Conservation (phyloP, 1,140 invertebrate species). For the Laupala kohalensis region DNA sequence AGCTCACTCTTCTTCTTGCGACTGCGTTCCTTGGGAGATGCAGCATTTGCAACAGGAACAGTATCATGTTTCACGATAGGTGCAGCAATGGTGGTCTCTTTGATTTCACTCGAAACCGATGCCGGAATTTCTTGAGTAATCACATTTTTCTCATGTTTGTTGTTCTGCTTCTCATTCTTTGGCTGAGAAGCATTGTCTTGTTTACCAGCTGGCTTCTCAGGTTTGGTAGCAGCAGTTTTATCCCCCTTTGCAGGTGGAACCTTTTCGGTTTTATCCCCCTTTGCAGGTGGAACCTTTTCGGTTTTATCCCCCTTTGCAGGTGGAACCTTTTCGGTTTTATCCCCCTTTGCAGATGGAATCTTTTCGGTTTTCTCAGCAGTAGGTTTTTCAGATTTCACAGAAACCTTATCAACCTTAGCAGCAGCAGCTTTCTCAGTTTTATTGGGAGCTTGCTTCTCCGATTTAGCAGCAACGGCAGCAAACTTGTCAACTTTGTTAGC, state of each 20-base stretch:
- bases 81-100: no score
- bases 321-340: no score
- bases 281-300: neutral
- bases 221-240: constrained; percentile 25
- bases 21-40: constrained; percentile 1
- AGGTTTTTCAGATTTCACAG: neutral
- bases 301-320: neutral
- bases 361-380: neutral
- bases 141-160: no score
- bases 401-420: neutral
- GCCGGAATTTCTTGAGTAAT: no score
- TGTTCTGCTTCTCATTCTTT: neutral
- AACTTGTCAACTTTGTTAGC: neutral
- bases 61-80: no score
- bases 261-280: neutral
- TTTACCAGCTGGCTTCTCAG: constrained; percentile 27
- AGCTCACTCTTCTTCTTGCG: constrained; percentile 34
- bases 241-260: neutral
- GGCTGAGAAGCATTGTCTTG: neutral
- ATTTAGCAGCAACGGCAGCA: neutral
- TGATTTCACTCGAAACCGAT: no score
- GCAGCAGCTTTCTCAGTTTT: neutral
- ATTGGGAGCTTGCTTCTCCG: neutral
- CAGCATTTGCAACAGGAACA: no score
- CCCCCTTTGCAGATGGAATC: neutral